These are phyloP conservation scores for Salminus brasiliensis DNA, from an alignment of 2,113 vertebrate genomes.

Conservation along the genomic window DNA sequence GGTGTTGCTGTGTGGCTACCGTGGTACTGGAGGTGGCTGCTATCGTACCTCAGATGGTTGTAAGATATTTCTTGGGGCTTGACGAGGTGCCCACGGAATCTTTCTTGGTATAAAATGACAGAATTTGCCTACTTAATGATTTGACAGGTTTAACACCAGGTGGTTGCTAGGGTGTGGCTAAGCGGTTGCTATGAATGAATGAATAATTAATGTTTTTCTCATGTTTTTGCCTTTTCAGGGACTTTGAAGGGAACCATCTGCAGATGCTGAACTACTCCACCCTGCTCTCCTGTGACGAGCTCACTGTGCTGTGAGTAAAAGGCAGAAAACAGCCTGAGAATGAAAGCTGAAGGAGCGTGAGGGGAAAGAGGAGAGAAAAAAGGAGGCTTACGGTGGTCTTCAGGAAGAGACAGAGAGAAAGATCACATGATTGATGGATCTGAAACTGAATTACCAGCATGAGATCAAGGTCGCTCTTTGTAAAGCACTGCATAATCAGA, in stretches of 20 bases:
- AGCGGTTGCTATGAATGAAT: too few relatives aligned
- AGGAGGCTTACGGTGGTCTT: neutral
- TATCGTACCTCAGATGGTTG: too few relatives aligned
- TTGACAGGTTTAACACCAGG: too few relatives aligned
- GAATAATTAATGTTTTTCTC: too few relatives aligned
- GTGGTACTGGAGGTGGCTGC: too few relatives aligned
- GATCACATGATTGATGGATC: neutral
- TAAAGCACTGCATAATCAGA: neutral
- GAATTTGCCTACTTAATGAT: too few relatives aligned
- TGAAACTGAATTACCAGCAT: neutral
- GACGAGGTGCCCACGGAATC: too few relatives aligned
- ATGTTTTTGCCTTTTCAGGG: conserved; percentile 59
- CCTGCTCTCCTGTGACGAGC: conserved; percentile 73
- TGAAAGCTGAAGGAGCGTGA: neutral
- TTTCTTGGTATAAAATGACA: too few relatives aligned
- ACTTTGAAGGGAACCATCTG: conserved; percentile 80
- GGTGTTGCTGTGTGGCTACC: too few relatives aligned
- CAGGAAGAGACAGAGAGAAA: neutral
- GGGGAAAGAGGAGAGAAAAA: neutral
- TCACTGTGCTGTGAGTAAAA: conserved; percentile 81
- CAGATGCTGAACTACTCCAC: conserved; percentile 74
- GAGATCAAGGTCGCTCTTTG: too few relatives aligned
- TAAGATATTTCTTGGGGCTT: too few relatives aligned
- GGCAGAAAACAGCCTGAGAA: neutral
- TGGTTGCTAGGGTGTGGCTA: too few relatives aligned